These are phyloP conservation scores for Coecobrya sp. DNA, from an alignment of 2,888 invertebrate genomes.

Conservation along the genomic window DNA sequence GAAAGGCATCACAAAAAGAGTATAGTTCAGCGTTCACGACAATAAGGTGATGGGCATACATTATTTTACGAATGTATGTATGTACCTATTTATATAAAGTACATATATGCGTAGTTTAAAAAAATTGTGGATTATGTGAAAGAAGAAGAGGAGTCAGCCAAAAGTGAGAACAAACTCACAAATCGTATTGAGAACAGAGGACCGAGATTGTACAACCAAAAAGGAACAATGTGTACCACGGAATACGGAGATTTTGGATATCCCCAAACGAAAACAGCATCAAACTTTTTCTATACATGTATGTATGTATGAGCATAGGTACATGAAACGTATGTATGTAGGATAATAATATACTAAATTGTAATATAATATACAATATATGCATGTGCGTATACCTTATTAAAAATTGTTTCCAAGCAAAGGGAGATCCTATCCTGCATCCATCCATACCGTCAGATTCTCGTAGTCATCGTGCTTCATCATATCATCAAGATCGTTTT, in stretches of 20 bases:
- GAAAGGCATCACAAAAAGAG: background rate
- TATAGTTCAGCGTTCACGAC: background rate
- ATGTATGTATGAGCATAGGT: conserved; percentile 45
- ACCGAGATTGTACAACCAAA: conserved; percentile 35
- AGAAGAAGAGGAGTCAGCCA: background rate
- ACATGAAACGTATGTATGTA: background rate
- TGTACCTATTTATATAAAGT: background rate
- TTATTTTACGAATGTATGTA: background rate
- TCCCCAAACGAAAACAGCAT: conserved; percentile 6
- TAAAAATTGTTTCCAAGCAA: conserved; percentile 70
- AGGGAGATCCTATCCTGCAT: conserved; percentile 69
- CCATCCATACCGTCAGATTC: conserved; percentile 62
- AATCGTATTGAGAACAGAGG: conserved; percentile 10
- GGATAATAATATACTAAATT: too few species aligned
- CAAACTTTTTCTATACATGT: conserved; percentile 34
- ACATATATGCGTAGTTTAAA: background rate
- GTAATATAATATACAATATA: conserved; percentile 35
- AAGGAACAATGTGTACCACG: conserved; percentile 53
- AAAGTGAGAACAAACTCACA: conserved; percentile 31
- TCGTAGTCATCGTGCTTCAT: conserved; percentile 57
- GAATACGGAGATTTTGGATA: conserved; percentile 46
- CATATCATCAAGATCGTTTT: conserved; percentile 56
- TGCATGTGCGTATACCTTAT: conserved; percentile 48
- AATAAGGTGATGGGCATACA: background rate
- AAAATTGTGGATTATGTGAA: conserved; percentile 4